Evolutionary conservation across 1,140 invertebrate species (phyloP).

Genomic region (Cydia pomonella): DNA sequence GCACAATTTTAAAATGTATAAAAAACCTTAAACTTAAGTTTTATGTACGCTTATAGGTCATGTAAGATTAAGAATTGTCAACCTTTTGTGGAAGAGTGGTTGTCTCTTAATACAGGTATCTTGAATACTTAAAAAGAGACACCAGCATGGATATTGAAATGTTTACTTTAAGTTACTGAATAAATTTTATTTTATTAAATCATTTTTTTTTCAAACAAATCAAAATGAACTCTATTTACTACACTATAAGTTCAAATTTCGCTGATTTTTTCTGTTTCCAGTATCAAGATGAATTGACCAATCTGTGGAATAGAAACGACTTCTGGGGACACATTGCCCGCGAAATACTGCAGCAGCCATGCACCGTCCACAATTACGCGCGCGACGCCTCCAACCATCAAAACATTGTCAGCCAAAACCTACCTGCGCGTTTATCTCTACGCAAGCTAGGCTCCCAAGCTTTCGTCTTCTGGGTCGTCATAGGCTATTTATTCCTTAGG

Average conservation of each 20-base stretch:
- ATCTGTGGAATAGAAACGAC: slow-evolving; percentile 83
- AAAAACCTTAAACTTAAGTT: too few species aligned
- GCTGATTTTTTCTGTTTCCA: slow-evolving; percentile 76
- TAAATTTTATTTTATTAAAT: too few species aligned
- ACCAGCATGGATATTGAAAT: too few species aligned
- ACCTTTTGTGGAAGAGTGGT: too few species aligned
- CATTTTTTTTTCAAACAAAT: neutral
- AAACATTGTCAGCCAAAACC: slow-evolving; percentile 76
- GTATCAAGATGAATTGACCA: slow-evolving; percentile 83
- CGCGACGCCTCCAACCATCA: slow-evolving; percentile 82
- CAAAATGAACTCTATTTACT: too few species aligned
- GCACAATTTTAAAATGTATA: too few species aligned
- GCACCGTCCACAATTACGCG: slow-evolving; percentile 82
- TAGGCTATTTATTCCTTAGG: slow-evolving; percentile 62
- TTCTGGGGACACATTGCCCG: slow-evolving; percentile 84
- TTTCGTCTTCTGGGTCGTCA: slow-evolving; percentile 74
- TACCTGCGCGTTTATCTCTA: slow-evolving; percentile 87
- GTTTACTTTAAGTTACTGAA: too few species aligned
- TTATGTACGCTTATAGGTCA: too few species aligned
- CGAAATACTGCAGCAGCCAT: slow-evolving; percentile 84
- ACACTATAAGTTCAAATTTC: too few species aligned
- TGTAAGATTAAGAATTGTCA: too few species aligned
- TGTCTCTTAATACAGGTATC: too few species aligned
- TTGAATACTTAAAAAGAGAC: too few species aligned
- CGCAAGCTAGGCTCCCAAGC: slow-evolving; percentile 85